Evolutionary conservation across 2,888 invertebrate species (phyloP).

Genomic region (Choristoneura rosaceana): DNA sequence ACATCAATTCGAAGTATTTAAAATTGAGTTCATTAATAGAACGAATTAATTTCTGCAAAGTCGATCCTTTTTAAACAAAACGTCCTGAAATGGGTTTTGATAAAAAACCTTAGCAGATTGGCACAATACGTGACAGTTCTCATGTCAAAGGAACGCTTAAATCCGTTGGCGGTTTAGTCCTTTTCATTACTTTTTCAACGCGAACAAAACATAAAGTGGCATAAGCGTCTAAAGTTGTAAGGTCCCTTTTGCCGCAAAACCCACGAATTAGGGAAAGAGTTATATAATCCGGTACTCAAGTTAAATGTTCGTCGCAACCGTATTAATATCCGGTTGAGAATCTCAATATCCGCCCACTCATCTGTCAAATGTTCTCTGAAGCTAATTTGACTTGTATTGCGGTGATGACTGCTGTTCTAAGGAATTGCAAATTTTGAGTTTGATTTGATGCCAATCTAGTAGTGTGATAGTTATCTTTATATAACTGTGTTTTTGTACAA

Average conservation of each 20-base stretch:
- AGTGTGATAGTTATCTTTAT: too few relatives aligned
- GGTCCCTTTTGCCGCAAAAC: not conserved
- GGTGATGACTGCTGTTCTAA: not conserved
- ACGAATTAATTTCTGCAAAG: not conserved
- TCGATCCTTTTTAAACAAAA: not conserved
- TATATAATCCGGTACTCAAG: constrained; percentile 30
- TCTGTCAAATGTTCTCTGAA: constrained; percentile 43
- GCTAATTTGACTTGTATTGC: constrained; percentile 40
- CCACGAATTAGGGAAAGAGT: constrained; percentile 11
- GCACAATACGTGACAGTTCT: not conserved
- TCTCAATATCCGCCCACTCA: constrained; percentile 47
- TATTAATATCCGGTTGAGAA: constrained; percentile 46
- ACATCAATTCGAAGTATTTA: not conserved
- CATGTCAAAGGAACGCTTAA: not conserved
- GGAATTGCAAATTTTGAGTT: not conserved
- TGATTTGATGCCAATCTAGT: too few relatives aligned
- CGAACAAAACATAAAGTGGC: not conserved
- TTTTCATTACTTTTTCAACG: not conserved
- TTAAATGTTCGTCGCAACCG: constrained; percentile 43
- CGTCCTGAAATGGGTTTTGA: not conserved
- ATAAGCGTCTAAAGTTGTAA: not conserved
- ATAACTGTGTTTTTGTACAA: too few relatives aligned
- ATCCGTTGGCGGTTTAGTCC: not conserved
- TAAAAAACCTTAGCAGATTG: constrained; percentile 3
- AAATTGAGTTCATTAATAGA: not conserved